Evolutionary conservation across 2,888 invertebrate species (phyloP), one percentile per base, ranked within the genome.

Genomic region (Diarsia mendica): DNA sequence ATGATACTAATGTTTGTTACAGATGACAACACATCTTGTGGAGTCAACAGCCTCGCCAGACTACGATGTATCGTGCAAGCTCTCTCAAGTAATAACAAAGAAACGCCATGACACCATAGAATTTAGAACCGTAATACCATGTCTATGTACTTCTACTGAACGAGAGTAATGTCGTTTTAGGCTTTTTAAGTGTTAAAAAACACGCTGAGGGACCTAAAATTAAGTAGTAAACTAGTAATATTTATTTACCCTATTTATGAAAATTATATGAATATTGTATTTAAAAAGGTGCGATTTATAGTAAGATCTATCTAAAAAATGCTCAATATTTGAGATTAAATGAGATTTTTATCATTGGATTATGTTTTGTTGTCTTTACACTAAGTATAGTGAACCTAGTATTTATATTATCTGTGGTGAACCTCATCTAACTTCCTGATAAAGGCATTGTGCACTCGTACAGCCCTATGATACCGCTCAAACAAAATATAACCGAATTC

Each of bases 31-130:
- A 77, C 87, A 3, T 77, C 90, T 0, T 96, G 94, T 70, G 95
- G 95, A 0, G 96, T 96, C 6, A 97, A 97, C 90, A 98, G 98
- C 85, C 92, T 98, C 61, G 98, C 98, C 77, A 96, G 98, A 53
- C 94, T 98, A 23, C 97, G 97, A 63, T 97, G 98, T 88, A 98
- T 98, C 82, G 98, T 98, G 0, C 98, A 98, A 92, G 98, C 97
- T 74, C 97, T 98, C 78, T 96, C 97, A 15, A 95, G 93, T 20
- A 94, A 95, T 28, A 94, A 93, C 18, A 94, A 96, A 76, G 92
- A 94, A 11, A 76, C 72, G 20, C 89, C 91, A 55, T 94, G 90
- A 93, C 84, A 10, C 15, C 28, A 46, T 48, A 39, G 53, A 46
- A 0, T 18, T 23, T 23, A 49, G 15, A 49, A 23, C 44, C 1